These are phyloP conservation scores for Coracias cyanogaster DNA, from an alignment of 2,797 vertebrate genomes.

Conservation along the genomic window DNA sequence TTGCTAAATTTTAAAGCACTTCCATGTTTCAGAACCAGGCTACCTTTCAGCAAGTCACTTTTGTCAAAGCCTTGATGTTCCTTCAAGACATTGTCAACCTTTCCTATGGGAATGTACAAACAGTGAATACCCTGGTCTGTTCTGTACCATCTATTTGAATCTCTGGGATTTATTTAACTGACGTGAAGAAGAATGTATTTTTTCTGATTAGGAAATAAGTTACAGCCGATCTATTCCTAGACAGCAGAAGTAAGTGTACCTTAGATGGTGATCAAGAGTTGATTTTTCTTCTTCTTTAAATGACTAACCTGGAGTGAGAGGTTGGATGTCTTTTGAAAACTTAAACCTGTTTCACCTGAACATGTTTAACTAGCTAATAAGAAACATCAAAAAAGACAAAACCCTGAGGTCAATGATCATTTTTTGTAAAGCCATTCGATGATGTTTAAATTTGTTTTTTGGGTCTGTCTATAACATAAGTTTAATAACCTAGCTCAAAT, in stretches of 20 bases:
- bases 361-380: slow-evolving; percentile 98
- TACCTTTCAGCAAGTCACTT: slow-evolving; percentile 73
- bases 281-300: slow-evolving; percentile 85
- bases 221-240: slow-evolving; percentile 76
- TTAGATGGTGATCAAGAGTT: slow-evolving; percentile 81
- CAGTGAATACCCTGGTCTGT: slow-evolving; percentile 54
- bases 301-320: slow-evolving; percentile 90
- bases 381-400: slow-evolving; percentile 90
- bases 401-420: slow-evolving; percentile 86
- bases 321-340: slow-evolving; percentile 93
- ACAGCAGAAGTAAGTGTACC: slow-evolving; percentile 84
- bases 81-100: slow-evolving; percentile 47
- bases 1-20: slow-evolving; percentile 11
- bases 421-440: slow-evolving; percentile 90
- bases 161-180: slow-evolving; percentile 74
- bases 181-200: slow-evolving; percentile 75
- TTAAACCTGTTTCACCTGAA: slow-evolving; percentile 93
- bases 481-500: slow-evolving; percentile 95
- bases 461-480: slow-evolving; percentile 94
- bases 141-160: slow-evolving; percentile 58
- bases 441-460: slow-evolving; percentile 93
- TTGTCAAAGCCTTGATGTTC: slow-evolving; percentile 85
- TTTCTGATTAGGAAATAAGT: slow-evolving; percentile 82
- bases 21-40: not conserved
- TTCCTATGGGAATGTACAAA: slow-evolving; percentile 44